A percentile compares a stretch with the other conserved stretches of the same genome.
These are phyloP conservation scores for Diplolepis rosae DNA, from an alignment of 2,888 invertebrate species.

Conservation along the genomic window DNA sequence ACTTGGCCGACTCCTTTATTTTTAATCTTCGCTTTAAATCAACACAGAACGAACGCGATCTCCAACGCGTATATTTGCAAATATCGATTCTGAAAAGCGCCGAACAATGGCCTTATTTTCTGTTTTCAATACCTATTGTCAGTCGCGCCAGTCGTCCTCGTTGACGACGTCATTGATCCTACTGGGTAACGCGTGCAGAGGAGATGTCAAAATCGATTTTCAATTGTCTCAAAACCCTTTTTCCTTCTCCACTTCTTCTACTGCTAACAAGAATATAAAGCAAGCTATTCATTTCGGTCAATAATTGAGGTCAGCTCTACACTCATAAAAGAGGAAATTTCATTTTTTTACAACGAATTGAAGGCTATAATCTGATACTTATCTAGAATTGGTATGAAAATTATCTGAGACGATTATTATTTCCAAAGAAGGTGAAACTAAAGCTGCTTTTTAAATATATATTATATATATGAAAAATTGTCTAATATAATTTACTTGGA, in stretches of 20 bases:
- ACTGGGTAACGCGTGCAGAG: conserved; percentile 13
- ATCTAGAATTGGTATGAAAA: no score
- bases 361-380: no score
- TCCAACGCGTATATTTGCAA: conserved; percentile 66
- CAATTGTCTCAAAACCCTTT: conserved; percentile 19
- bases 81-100: conserved; percentile 73
- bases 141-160: conserved; percentile 53
- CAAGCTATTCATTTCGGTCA: conserved; percentile 4
- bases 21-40: conserved; percentile 67
- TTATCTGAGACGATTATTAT: no score
- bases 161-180: conserved; percentile 45
- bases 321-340: background rate
- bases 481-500: no score
- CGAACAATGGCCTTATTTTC: conserved; percentile 73
- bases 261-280: background rate
- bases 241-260: background rate
- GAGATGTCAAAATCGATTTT: conserved; percentile 23
- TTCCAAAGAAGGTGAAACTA: no score
- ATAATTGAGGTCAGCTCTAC: background rate
- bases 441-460: no score
- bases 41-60: conserved; percentile 43
- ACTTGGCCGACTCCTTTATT: conserved; percentile 62
- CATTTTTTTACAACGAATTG: background rate
- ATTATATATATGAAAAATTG: no score
- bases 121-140: conserved; percentile 71